Evolutionary conservation across 2,797 vertebrate species (phyloP).

Genomic region (Poecilia velifera): DNA sequence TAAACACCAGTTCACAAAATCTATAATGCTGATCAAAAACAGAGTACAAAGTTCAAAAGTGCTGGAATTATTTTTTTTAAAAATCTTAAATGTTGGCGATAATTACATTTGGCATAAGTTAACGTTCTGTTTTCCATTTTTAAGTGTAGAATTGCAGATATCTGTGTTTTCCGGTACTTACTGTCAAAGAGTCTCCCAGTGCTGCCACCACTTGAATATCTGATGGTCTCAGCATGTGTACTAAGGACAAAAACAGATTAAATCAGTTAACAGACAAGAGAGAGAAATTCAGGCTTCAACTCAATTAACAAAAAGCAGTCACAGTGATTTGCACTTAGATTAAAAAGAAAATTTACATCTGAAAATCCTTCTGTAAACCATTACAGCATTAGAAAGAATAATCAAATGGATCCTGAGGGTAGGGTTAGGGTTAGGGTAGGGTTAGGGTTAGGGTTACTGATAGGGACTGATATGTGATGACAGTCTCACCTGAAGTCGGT

Average conservation of each 20-base stretch:
- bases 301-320: not conserved
- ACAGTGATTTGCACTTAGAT: not conserved
- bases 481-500: constrained; percentile 87
- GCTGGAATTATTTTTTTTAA: not conserved
- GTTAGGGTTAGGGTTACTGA: too few species aligned
- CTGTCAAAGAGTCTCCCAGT: constrained; percentile 78
- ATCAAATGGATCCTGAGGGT: not conserved
- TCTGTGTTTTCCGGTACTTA: constrained; percentile 34
- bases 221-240: constrained; percentile 84
- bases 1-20: not conserved
- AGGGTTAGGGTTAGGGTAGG: too few species aligned
- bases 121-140: not conserved
- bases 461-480: not conserved
- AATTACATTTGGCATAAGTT: not conserved
- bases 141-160: not conserved
- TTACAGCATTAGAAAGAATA: not conserved
- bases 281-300: not conserved
- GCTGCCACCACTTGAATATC: constrained; percentile 89
- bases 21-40: not conserved
- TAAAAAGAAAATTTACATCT: not conserved
- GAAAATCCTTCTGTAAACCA: not conserved
- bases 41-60: not conserved
- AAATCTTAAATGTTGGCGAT: constrained; percentile 23
- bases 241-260: constrained; percentile 49
- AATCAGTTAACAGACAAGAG: not conserved